Base-by-base conservation (phyloP, 2,113 vertebrate genomes). In the Anolis sagrei region DNA sequence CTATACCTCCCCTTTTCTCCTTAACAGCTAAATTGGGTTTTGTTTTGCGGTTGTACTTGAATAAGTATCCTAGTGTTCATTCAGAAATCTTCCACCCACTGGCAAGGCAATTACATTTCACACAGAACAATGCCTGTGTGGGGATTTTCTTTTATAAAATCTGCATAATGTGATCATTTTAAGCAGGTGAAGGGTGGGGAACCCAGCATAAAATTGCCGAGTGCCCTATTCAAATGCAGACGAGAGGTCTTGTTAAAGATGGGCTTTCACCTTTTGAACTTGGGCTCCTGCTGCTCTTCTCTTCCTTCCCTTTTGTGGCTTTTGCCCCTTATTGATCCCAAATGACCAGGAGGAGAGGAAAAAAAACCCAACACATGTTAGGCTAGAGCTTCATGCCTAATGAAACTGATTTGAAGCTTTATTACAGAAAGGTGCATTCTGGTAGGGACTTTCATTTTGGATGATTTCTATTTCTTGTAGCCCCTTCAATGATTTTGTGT, bases 281-380 rank as follows among this genome's bases (percentile, higher is more conserved):
- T 83, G 51, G 51, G 21, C 13, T 78, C 87, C 64, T 70, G 75
- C 77, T 16, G 70, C n/a, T 16, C 73, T 68, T 29, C 29, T 75
- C 36, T 76, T 68, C 0, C 13, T 25, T 6, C 83, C 36, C 80
- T 13, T 84, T 90, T 81, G 34, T 91, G 44, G 3, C 19, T 2
- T 84, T 8, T 74, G 62, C 18, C 36, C 27, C 80, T 19, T 76
- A 7, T 88, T n/a, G 1, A 10, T 48, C 16, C 0, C 7, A 16
- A 44, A n/a, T 84, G 69, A 49, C 64, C 18, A 34, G 62, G 86
- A 79, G 86, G 76, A 8, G 86, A 79, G 86, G 76, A 8, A 2
- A 68, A 68, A 27, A 27, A 27, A 66, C 5, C 27, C 29, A 25
- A 9, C 5, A 77, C 58, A 1, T 14, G 87, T 4, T 89, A 66